Conservation (phyloP, 2,797 vertebrate species). For the Peromyscus aztecus region DNA sequence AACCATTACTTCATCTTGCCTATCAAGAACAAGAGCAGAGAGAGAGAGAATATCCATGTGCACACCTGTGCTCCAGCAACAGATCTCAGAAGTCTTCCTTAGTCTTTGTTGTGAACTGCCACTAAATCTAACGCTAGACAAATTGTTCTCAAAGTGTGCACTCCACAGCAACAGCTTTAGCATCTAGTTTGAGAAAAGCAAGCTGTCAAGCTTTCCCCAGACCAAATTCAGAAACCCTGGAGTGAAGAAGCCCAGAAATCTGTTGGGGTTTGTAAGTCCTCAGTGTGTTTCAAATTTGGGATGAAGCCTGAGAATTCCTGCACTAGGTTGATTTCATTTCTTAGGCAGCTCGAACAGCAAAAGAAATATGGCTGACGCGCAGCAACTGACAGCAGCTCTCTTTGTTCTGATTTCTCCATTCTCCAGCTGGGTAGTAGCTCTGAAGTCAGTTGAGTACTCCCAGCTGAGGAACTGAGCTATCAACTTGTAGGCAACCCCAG, state of each 20-base stretch:
- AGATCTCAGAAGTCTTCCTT: constrained; percentile 13
- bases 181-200: not conserved
- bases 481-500: not conserved
- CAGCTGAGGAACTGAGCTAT: not conserved
- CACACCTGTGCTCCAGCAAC: not conserved
- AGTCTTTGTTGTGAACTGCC: not conserved
- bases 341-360: not conserved
- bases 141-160: not conserved
- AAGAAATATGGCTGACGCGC: not conserved
- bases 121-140: not conserved
- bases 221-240: not conserved
- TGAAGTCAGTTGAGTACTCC: not conserved
- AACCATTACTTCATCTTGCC: not conserved
- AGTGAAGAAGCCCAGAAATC: not conserved
- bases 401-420: not conserved
- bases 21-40: not conserved
- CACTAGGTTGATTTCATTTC: not conserved
- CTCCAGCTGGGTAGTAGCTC: not conserved
- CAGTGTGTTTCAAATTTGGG: not conserved
- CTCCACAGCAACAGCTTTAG: not conserved
- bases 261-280: not conserved
- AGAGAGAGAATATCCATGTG: too few relatives aligned
- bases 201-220: not conserved
- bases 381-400: not conserved
- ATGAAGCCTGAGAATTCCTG: not conserved